These are phyloP conservation scores for Mythimna loreyi DNA, from an alignment of 2,888 invertebrate species.

Conservation along the genomic window DNA sequence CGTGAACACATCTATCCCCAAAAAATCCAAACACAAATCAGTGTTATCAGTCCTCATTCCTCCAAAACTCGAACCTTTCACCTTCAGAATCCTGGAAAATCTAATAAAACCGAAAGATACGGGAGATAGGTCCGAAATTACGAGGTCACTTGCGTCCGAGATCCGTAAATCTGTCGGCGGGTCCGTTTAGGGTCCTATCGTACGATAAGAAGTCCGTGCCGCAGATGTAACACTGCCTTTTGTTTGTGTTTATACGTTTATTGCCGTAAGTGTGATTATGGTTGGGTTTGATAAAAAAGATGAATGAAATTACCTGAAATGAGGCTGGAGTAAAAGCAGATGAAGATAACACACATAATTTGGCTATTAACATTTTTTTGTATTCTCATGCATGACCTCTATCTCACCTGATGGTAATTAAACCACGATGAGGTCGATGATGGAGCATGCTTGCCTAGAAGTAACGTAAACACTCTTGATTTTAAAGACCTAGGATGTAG, in stretches of 20 bases:
- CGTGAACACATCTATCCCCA: conserved; percentile 2
- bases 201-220: conserved; percentile 59
- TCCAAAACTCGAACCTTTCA: conserved; percentile 64
- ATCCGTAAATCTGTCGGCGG: conserved; percentile 68
- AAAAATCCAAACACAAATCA: conserved; percentile 58
- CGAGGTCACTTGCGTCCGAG: conserved; percentile 67
- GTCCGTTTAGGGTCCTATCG: conserved; percentile 58
- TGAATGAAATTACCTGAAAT: conserved; percentile 14
- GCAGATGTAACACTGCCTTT: conserved; percentile 55
- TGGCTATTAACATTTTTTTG: no score
- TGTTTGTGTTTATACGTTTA: conserved; percentile 56
- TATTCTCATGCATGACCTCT: no score
- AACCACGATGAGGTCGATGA: no score
- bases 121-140: conserved; percentile 65
- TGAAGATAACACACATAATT: not conserved
- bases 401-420: no score
- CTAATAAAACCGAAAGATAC: conserved; percentile 67
- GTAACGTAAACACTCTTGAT: no score
- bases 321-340: not conserved
- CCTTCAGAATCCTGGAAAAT: conserved; percentile 62
- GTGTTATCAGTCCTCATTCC: conserved; percentile 63
- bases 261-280: conserved; percentile 26
- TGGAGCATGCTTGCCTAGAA: no score
- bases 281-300: conserved; percentile 33
- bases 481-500: no score